Conservation (phyloP, 2,113 vertebrate genomes). For the Protobothrops flavoviridis region DNA sequence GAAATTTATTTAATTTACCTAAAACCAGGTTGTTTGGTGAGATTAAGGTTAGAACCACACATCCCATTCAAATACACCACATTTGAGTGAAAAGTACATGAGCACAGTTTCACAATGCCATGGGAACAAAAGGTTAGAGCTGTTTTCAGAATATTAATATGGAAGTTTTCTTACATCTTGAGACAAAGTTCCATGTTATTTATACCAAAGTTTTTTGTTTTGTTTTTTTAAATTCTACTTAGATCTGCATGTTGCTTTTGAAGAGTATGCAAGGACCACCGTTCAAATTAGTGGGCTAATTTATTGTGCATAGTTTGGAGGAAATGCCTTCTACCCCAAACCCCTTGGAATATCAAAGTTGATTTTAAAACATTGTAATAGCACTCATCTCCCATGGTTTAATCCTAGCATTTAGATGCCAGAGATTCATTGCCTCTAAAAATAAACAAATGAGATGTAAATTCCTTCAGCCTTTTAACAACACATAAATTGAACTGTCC, state of each 20-base stretch:
- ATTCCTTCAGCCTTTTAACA: not conserved
- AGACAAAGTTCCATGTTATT: not conserved
- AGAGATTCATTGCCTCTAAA: not conserved
- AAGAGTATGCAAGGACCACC: not conserved
- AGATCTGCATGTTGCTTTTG: not conserved
- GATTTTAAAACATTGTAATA: not conserved
- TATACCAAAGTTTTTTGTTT: not conserved
- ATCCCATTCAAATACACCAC: not conserved
- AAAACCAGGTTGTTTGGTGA: not conserved
- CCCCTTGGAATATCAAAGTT: not conserved
- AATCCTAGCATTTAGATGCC: not conserved
- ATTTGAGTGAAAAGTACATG: not conserved
- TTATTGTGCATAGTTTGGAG: not conserved
- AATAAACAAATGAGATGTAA: not conserved
- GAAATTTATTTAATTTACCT: not conserved
- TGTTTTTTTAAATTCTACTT: not conserved
- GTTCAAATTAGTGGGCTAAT: not conserved
- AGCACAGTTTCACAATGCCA: not conserved
- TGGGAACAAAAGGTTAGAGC: not conserved
- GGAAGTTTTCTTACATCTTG: not conserved
- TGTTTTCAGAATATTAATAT: not conserved
- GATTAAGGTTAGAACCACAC: not conserved
- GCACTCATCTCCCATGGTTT: not conserved
- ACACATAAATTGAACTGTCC: not conserved
- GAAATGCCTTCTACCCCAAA: not conserved